Evolutionary conservation across 2,113 vertebrate species (phyloP).

Genomic region (Thalassarche chlororhynchos): DNA sequence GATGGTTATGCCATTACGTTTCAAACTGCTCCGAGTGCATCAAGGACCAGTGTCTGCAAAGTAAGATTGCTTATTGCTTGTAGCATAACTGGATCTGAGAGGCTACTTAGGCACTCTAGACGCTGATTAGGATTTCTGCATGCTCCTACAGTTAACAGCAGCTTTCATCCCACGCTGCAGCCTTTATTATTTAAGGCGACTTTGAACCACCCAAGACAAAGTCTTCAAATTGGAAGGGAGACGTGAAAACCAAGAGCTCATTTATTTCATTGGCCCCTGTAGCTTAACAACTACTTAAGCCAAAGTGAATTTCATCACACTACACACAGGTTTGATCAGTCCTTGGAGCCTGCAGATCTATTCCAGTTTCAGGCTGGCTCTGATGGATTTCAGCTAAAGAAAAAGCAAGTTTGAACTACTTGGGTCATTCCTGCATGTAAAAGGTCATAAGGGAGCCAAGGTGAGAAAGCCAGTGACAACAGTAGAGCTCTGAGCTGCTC

Average conservation of each 20-base stretch:
- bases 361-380: neutral
- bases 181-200: neutral
- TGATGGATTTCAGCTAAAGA: neutral
- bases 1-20: neutral
- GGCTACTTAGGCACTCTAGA: neutral
- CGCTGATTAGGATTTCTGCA: neutral
- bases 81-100: neutral
- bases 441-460: neutral
- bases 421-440: neutral
- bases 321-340: neutral
- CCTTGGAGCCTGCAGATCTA: neutral
- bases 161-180: neutral
- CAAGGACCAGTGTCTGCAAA: neutral
- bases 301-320: neutral
- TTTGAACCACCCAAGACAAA: slow-evolving; percentile 3
- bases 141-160: neutral
- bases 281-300: neutral
- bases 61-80: neutral
- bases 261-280: neutral
- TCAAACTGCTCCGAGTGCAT: neutral
- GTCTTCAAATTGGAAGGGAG: neutral
- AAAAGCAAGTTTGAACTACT: neutral
- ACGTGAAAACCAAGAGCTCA: neutral
- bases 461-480: neutral
- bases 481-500: neutral